Conservation (phyloP, 2,888 invertebrate genomes). For the Pimpla rufipes region DNA sequence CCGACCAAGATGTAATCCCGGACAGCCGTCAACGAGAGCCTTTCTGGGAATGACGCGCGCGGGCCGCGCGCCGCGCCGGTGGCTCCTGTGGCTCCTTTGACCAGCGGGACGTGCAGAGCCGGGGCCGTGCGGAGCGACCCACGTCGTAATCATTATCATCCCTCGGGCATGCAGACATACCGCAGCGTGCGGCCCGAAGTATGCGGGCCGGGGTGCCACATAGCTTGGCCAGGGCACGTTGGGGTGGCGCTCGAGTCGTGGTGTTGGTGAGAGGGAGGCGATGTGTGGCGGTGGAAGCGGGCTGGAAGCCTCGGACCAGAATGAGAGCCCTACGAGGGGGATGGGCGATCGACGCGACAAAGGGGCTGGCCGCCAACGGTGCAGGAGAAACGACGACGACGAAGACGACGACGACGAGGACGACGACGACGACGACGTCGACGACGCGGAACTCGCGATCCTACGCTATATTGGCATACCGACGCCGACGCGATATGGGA, state of each 20-base stretch:
- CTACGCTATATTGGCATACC: slow-evolving; percentile 84
- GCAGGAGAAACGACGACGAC: slow-evolving; percentile 49
- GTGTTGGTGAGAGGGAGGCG: slow-evolving; percentile 12
- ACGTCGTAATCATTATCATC: slow-evolving; percentile 78
- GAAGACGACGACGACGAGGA: slow-evolving; percentile 33
- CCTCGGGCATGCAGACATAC: slow-evolving; percentile 80
- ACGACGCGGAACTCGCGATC: slow-evolving; percentile 71
- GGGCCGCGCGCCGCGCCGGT: too few relatives aligned
- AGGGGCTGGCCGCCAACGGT: slow-evolving; percentile 53
- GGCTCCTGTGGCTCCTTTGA: slow-evolving; percentile 59
- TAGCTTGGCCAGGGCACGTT: slow-evolving; percentile 45
- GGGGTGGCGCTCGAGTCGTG: slow-evolving; percentile 38
- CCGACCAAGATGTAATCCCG: slow-evolving; percentile 17
- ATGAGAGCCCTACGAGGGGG: slow-evolving; percentile 51
- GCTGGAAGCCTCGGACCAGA: slow-evolving; percentile 40
- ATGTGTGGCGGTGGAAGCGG: too few relatives aligned
- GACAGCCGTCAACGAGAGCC: slow-evolving; percentile 19
- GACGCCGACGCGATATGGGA: slow-evolving; percentile 82
- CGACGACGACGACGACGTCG: slow-evolving; percentile 50
- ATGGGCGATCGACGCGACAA: slow-evolving; percentile 61
- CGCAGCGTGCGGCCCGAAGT: slow-evolving; percentile 79
- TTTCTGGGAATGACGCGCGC: slow-evolving; percentile 51
- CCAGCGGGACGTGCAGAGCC: slow-evolving; percentile 19
- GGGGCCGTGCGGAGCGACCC: too few relatives aligned
- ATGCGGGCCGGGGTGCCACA: slow-evolving; percentile 77